A percentile compares a stretch with the other conserved stretches of the same genome.
Conservation (phyloP, 2,888 invertebrate species). For the Bruchidius siliquastri region DNA sequence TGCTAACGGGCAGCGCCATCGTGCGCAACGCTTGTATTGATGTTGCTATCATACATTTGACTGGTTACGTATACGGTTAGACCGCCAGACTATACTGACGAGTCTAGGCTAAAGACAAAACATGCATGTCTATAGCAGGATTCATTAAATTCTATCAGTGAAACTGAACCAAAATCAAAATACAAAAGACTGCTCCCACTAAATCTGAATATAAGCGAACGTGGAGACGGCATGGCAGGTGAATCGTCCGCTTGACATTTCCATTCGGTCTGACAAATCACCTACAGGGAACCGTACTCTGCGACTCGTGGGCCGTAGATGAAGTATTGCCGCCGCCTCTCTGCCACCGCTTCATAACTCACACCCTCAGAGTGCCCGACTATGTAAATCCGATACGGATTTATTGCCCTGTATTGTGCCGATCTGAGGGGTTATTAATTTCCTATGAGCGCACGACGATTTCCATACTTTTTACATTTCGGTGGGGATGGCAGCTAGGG, state of each 20-base stretch:
- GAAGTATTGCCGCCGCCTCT: background rate
- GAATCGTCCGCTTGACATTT: background rate
- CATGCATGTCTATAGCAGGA: too few species aligned
- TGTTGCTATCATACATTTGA: too few species aligned
- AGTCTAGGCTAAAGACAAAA: too few species aligned
- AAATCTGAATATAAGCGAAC: conserved; percentile 23
- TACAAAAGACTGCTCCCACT: conserved; percentile 24
- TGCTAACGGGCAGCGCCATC: too few species aligned
- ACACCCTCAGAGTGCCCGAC: background rate
- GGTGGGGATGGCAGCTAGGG: background rate
- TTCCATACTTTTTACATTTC: background rate
- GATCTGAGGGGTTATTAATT: background rate
- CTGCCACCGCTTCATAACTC: background rate
- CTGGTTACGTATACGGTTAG: too few species aligned
- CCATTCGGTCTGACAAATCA: conserved; percentile 30
- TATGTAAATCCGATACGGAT: background rate
- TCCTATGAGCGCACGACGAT: background rate
- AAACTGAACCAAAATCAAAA: conserved; percentile 1
- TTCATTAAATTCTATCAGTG: background rate
- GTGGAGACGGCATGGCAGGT: background rate
- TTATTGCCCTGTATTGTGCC: background rate
- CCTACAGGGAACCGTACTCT: conserved; percentile 37
- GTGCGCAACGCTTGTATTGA: too few species aligned
- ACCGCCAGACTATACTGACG: too few species aligned
- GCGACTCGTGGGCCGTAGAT: conserved; percentile 10